phyloP scores from a whole-genome alignment of 2,113 vertebrate genomes.

The Spilogale gracilis region DNA sequence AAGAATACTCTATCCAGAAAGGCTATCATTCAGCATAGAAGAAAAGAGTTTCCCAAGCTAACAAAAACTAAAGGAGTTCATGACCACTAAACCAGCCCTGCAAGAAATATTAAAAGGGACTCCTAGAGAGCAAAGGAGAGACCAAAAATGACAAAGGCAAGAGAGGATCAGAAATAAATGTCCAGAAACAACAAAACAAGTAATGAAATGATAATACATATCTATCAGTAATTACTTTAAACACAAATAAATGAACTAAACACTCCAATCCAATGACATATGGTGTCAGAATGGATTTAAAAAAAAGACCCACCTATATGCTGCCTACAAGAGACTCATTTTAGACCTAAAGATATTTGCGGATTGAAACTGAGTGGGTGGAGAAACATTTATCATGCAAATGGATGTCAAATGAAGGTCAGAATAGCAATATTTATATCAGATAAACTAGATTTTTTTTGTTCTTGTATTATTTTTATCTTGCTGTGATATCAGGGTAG shows the following conservation, averaged over 20 bases:
- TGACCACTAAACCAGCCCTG: background rate
- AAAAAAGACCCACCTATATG: background rate
- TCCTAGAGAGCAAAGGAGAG: background rate
- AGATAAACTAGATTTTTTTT: background rate
- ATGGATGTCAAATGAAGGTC: background rate
- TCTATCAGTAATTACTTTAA: background rate
- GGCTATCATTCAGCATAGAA: no score
- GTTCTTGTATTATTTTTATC: background rate
- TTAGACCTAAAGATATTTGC: background rate
- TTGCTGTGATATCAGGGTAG: background rate
- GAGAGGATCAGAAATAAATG: background rate
- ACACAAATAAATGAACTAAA: background rate
- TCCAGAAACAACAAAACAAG: background rate
- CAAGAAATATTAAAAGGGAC: background rate
- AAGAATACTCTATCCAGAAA: no score
- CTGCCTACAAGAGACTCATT: background rate
- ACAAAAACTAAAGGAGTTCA: background rate
- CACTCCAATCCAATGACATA: background rate
- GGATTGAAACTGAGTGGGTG: background rate
- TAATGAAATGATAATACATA: background rate
- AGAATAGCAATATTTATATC: background rate
- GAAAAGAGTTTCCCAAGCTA: background rate
- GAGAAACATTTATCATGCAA: background rate
- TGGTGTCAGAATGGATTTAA: background rate
- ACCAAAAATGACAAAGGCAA: background rate